phyloP scores from a whole-genome alignment of 2,797 vertebrate species.

The Sebastes oblongus region DNA sequence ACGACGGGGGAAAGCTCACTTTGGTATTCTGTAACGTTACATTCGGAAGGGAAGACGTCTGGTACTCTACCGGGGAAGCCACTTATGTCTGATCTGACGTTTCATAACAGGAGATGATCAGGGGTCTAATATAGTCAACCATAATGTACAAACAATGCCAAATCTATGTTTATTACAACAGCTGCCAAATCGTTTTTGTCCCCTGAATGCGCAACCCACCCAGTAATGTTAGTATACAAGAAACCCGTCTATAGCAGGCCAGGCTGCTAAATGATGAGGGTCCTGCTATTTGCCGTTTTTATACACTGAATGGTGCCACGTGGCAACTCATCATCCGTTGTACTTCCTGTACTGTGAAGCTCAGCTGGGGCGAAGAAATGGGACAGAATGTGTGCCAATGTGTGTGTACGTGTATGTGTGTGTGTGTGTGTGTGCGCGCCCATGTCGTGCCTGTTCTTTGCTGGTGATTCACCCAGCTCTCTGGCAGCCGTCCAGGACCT shows the following conservation, averaged over 20 bases:
- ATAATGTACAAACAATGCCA: background rate
- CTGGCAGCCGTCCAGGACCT: conserved; percentile 81
- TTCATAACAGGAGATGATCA: no score
- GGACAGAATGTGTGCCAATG: conserved; percentile 72
- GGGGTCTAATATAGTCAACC: no score
- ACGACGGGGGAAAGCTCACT: no score
- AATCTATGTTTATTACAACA: no score
- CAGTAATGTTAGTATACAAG: no score
- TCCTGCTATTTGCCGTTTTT: conserved; percentile 56
- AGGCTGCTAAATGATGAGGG: conserved; percentile 30
- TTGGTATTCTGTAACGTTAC: no score
- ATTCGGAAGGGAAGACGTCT: no score
- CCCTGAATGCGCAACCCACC: no score
- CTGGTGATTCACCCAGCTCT: conserved; percentile 78
- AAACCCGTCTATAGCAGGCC: background rate
- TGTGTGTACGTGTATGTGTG: conserved; percentile 27
- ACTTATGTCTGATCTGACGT: no score
- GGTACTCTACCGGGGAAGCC: no score
- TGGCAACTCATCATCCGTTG: conserved; percentile 63
- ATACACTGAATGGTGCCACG: conserved; percentile 54
- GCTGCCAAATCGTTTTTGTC: no score
- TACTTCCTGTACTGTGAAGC: conserved; percentile 78
- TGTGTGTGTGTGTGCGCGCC: conserved; percentile 27
- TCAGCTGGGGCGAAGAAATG: conserved; percentile 73
- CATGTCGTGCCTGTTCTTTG: conserved; percentile 70